Evolutionary conservation across 2,888 invertebrate species (phyloP).

Genomic region (Tetanocera ferruginea): DNA sequence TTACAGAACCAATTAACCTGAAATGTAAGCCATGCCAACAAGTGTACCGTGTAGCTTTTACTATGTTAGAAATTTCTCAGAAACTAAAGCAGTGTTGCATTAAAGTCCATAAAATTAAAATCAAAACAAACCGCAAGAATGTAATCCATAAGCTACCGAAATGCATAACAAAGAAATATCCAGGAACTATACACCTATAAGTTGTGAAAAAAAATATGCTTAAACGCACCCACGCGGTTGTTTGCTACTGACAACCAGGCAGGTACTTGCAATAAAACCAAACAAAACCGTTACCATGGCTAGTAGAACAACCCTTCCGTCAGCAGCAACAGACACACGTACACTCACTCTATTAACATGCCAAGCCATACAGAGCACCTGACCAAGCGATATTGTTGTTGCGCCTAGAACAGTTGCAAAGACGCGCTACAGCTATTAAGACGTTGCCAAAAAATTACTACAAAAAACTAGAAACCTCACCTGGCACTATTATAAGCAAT

Average conservation of each 20-base stretch:
- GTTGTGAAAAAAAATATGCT: not conserved
- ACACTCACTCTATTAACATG: not conserved
- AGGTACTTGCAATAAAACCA: not conserved
- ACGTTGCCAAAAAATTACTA: constrained; percentile 43
- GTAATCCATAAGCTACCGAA: not conserved
- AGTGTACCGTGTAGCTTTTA: no score
- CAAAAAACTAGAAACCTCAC: not conserved
- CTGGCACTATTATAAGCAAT: not conserved
- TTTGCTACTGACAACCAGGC: not conserved
- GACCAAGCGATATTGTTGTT: constrained; percentile 43
- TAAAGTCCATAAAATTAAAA: not conserved
- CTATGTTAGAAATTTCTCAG: no score
- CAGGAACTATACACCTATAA: not conserved
- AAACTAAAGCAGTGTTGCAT: no score
- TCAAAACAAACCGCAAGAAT: not conserved
- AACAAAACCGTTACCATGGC: not conserved
- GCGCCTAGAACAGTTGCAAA: constrained; percentile 12
- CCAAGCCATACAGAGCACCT: constrained; percentile 12
- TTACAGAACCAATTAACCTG: no score
- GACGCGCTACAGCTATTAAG: constrained; percentile 27
- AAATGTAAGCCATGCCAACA: no score
- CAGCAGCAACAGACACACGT: not conserved
- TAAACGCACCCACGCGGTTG: no score
- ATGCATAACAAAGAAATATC: not conserved
- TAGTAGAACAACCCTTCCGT: no score